Base-by-base conservation (phyloP, 2,888 invertebrate genomes). In the Ophion obscuratus region DNA sequence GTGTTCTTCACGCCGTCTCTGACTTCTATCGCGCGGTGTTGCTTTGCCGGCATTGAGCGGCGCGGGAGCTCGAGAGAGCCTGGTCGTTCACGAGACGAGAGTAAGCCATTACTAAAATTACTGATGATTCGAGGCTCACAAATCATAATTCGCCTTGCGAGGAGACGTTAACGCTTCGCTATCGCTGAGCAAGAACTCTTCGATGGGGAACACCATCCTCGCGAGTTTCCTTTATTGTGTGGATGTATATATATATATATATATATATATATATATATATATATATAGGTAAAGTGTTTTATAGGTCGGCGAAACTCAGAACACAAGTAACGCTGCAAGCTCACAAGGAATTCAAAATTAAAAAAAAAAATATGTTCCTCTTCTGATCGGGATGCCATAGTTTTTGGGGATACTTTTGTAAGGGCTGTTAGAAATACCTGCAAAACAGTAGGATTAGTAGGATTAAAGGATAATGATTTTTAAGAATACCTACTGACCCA, bases 61-160 rank as follows among this genome's bases (percentile, higher is more conserved):
- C 14, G 83, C 68, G 53, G 64, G 67, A 74, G 67, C 80, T 71
- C 53, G 57, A 61, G 74, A 53, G 74, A 40, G 7, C 57, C 36
- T 81, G 80, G 82, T 87, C 75, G 82, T 86, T 77, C 89, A 64
- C 86, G 89, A 88, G 90, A 89, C 89, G 59, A 92, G 93, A 92
- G 93, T 92, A 90, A 92, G 92, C 93, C 92, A 93, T 93, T 93
- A 93, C 92, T 91, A 89, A 92, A 93, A 93, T 93, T 93, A 93
- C 93, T 90, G 90, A 91, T 93, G 91, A 93, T 93, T 92, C 91
- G 90, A 90, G 89, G 92, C 92, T 92, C 92, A 90, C 93, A 93
- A 93, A 93, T 93, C 93, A 93, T 93, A 92, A 93, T 93, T 92
- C 91, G 90, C 92, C 88, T 80, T 73, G 67, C 81, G 68, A 82